Evolutionary conservation across 2,797 vertebrate species (phyloP).

Genomic region (Serranus cabrilla): DNA sequence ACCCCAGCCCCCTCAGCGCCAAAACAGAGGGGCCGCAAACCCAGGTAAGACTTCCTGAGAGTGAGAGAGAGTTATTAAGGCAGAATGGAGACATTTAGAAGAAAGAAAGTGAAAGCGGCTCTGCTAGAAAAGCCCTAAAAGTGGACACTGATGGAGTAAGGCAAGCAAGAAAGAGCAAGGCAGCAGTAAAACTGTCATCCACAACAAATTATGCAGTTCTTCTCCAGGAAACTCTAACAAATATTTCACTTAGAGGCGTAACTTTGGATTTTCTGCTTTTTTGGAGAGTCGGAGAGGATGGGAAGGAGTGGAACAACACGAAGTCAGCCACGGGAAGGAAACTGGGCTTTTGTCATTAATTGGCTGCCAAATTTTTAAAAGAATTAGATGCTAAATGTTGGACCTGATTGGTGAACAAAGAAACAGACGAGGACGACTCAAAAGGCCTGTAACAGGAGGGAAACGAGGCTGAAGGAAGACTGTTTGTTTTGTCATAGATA

Average conservation of each 20-base stretch:
- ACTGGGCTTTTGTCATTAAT: not conserved
- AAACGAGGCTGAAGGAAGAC: not conserved
- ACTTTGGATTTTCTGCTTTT: not conserved
- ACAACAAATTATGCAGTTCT: constrained; percentile 11
- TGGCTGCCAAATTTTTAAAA: not conserved
- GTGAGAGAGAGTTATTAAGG: too few species aligned
- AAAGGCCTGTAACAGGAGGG: not conserved
- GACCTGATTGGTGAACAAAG: not conserved
- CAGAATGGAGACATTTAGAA: not conserved
- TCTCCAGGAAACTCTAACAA: constrained; percentile 3
- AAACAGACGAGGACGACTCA: too few species aligned
- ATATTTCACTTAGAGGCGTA: constrained; percentile 19
- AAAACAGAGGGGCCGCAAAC: constrained; percentile 86
- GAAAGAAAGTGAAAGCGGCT: not conserved
- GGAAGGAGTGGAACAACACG: not conserved
- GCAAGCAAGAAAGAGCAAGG: not conserved
- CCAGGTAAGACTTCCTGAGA: constrained; percentile 78
- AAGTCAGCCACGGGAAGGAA: not conserved
- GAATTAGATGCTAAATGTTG: not conserved
- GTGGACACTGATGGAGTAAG: constrained; percentile 35
- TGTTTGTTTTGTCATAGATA: too few species aligned
- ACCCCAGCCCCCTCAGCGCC: constrained; percentile 65
- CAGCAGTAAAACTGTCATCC: constrained; percentile 36
- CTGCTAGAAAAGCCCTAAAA: not conserved
- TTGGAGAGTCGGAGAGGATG: not conserved